A percentile compares a stretch with the other conserved stretches of the same genome.
phyloP scores from a whole-genome alignment of 2,888 invertebrate species.

The Melinaea menophilus region DNA sequence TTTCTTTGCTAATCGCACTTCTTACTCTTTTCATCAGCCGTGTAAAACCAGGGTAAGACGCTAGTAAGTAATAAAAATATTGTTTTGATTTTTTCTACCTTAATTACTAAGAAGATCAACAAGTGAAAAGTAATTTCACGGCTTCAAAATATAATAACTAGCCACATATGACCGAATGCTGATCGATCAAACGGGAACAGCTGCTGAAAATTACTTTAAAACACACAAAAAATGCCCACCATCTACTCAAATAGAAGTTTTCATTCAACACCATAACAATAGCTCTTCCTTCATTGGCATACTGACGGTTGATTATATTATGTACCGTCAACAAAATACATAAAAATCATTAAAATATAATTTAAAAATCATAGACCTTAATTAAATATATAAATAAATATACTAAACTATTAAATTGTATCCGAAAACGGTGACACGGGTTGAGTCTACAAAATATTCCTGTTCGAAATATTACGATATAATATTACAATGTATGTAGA shows the following conservation, averaged over 20 bases:
- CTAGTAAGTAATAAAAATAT: too few relatives aligned
- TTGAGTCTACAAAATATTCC: neutral
- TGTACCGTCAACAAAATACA: slow-evolving; percentile 52
- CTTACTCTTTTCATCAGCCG: too few relatives aligned
- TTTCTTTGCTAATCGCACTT: too few relatives aligned
- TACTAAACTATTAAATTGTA: too few relatives aligned
- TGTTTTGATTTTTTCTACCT: neutral
- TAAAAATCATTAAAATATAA: slow-evolving; percentile 4
- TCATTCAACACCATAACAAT: slow-evolving; percentile 75
- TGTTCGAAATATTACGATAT: neutral
- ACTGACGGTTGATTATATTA: slow-evolving; percentile 72
- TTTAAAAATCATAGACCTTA: neutral
- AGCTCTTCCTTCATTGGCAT: slow-evolving; percentile 76
- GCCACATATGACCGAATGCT: slow-evolving; percentile 50
- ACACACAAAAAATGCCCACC: slow-evolving; percentile 64
- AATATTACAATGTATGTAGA: neutral
- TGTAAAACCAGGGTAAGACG: too few relatives aligned
- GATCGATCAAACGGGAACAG: slow-evolving; percentile 69
- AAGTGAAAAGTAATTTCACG: slow-evolving; percentile 65
- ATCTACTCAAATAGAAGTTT: slow-evolving; percentile 75
- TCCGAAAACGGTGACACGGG: too few relatives aligned
- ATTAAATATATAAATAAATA: too few relatives aligned
- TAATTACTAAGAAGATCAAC: slow-evolving; percentile 3
- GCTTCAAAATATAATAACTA: slow-evolving; percentile 54
- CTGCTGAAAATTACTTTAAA: slow-evolving; percentile 75